Conservation (phyloP, 2,113 vertebrate species). For the Amphiprion percula region DNA sequence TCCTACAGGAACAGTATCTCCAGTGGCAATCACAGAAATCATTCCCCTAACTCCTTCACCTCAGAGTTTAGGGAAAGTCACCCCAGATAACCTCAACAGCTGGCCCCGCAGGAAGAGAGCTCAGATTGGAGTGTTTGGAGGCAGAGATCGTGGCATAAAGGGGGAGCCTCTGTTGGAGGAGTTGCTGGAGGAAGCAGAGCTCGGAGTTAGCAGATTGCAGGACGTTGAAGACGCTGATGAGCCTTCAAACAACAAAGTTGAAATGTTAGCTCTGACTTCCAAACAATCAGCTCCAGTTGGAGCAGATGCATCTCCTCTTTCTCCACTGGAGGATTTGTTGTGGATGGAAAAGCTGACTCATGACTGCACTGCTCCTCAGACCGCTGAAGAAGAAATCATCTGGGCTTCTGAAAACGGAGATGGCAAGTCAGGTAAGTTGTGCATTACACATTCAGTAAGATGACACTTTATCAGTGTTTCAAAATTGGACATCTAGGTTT, state of each 20-base stretch:
- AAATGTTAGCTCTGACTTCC: conserved; percentile 67
- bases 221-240: conserved; percentile 85
- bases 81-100: conserved; percentile 91
- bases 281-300: conserved; percentile 60
- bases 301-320: conserved; percentile 35
- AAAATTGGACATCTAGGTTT: neutral
- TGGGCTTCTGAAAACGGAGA: conserved; percentile 52
- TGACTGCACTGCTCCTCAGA: conserved; percentile 38
- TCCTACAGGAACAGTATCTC: conserved; percentile 81
- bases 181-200: conserved; percentile 86
- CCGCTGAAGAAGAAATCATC: conserved; percentile 50
- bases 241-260: conserved; percentile 44
- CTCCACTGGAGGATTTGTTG: conserved; percentile 54
- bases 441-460: neutral
- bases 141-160: conserved; percentile 59
- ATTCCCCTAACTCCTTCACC: conserved; percentile 90
- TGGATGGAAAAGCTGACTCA: conserved; percentile 63
- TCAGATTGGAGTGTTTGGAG: conserved; percentile 54
- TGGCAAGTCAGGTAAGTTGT: conserved; percentile 56
- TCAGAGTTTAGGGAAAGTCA: conserved; percentile 86
- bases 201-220: conserved; percentile 89
- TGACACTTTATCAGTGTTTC: neutral
- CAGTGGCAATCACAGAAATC: conserved; percentile 72
- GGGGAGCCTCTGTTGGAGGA: conserved; percentile 58
- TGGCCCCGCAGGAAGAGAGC: conserved; percentile 94